Conservation (phyloP, 2,888 invertebrate genomes). For the Pollenia labialis region DNA sequence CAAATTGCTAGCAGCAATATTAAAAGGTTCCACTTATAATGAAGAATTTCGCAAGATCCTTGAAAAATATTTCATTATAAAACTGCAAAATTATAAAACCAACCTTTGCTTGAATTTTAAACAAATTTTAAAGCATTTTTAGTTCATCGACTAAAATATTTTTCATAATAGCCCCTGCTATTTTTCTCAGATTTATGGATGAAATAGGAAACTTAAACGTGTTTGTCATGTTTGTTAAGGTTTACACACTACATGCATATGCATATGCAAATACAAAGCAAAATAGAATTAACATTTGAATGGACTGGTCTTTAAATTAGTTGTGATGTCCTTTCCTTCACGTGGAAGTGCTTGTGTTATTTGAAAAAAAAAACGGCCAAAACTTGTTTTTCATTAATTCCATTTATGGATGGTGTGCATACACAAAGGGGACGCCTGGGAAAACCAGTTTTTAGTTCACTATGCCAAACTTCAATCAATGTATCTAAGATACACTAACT, state of each 20-base stretch:
- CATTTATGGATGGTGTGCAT: background rate
- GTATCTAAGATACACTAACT: slow-evolving; percentile 9
- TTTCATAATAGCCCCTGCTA: too few relatives aligned
- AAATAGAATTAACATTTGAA: background rate
- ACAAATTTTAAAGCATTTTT: too few relatives aligned
- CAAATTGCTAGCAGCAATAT: too few relatives aligned
- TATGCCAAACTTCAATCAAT: slow-evolving; percentile 25
- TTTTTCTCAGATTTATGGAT: background rate
- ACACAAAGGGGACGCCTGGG: slow-evolving; percentile 28
- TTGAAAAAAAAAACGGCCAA: background rate
- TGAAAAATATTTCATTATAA: too few relatives aligned
- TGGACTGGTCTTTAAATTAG: slow-evolving; percentile 18
- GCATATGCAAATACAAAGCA: background rate
- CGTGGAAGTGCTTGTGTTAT: background rate
- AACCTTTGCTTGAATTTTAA: too few relatives aligned
- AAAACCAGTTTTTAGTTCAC: slow-evolving; percentile 53
- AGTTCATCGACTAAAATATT: too few relatives aligned
- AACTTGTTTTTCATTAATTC: slow-evolving; percentile 39
- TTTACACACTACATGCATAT: slow-evolving; percentile 9
- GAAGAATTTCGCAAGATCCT: too few relatives aligned
- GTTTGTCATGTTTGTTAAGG: background rate
- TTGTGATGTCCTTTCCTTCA: slow-evolving; percentile 2
- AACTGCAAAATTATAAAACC: too few relatives aligned
- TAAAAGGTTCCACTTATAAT: too few relatives aligned
- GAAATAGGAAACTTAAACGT: slow-evolving; percentile 1